Evolutionary conservation across 2,797 vertebrate genomes (phyloP).

Genomic region (Takifugu rubripes): DNA sequence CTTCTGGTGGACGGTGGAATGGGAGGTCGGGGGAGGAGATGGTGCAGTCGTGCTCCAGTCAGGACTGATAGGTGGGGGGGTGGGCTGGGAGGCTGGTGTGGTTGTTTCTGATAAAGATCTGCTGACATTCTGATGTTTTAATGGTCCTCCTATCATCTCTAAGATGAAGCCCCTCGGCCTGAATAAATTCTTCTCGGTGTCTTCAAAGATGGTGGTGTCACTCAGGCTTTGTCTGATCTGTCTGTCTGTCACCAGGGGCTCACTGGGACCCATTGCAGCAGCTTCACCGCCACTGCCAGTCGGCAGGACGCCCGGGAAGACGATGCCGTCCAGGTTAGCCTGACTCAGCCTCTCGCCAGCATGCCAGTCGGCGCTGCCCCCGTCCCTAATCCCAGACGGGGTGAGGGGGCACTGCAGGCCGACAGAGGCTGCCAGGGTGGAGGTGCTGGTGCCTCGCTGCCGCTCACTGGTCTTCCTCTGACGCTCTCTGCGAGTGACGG

Average conservation of each 20-base stretch:
- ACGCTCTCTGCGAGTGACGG: conserved; percentile 52
- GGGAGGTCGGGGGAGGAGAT: conserved; percentile 46
- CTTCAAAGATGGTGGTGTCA: conserved; percentile 19
- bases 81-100: too few species aligned
- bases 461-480: conserved; percentile 69
- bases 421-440: conserved; percentile 74
- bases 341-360: conserved; percentile 52
- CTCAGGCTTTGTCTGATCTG: conserved; percentile 43
- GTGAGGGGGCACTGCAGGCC: conserved; percentile 71
- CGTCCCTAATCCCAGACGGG: conserved; percentile 50
- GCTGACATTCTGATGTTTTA: too few species aligned
- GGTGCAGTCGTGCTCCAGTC: conserved; percentile 6
- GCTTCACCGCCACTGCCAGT: not conserved
- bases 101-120: too few species aligned
- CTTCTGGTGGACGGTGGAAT: conserved; percentile 9
- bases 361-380: conserved; percentile 47
- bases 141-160: too few species aligned
- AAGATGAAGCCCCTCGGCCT: too few species aligned
- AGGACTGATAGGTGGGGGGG: conserved; percentile 11
- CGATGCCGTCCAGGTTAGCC: conserved; percentile 62
- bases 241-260: not conserved
- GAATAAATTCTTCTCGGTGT: not conserved
- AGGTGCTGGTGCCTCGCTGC: conserved; percentile 60
- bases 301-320: conserved; percentile 42
- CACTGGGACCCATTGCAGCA: not conserved